A percentile compares a stretch with the other conserved stretches of the same genome.
Evolutionary conservation across 2,113 vertebrate species (phyloP).

Genomic region (Seriola quinqueradiata): DNA sequence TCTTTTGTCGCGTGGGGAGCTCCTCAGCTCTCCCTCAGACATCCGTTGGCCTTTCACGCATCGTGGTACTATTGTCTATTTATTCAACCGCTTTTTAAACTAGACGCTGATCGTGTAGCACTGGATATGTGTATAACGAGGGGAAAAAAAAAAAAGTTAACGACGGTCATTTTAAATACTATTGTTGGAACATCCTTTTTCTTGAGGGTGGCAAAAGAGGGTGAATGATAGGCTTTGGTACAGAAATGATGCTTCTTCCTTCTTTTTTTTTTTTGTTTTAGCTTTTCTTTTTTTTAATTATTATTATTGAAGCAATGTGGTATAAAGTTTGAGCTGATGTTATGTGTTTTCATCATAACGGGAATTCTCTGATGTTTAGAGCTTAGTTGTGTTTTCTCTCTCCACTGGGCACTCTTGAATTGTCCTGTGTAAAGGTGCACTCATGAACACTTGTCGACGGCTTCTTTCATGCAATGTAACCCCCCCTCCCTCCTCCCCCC

Average conservation of each 20-base stretch:
- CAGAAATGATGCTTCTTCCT: constrained; percentile 67
- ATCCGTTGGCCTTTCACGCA: constrained; percentile 79
- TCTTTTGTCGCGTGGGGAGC: constrained; percentile 54
- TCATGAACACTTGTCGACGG: constrained; percentile 84
- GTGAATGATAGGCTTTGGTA: constrained; percentile 69
- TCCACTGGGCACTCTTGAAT: constrained; percentile 85
- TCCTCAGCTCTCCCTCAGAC: constrained; percentile 42
- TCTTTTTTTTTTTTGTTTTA: constrained; percentile 46
- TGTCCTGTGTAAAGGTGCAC: constrained; percentile 86
- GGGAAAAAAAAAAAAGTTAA: neutral
- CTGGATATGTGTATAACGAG: constrained; percentile 68
- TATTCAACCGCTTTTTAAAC: constrained; percentile 78
- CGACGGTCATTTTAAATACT: constrained; percentile 63
- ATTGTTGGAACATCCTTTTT: constrained; percentile 52
- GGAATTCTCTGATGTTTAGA: constrained; percentile 83
- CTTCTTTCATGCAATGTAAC: constrained; percentile 86
- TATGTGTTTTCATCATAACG: constrained; percentile 77
- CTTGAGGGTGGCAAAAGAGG: constrained; percentile 45
- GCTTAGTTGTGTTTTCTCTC: constrained; percentile 82
- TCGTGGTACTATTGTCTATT: constrained; percentile 81
- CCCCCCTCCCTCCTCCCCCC: constrained; percentile 28
- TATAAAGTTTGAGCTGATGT: constrained; percentile 66
- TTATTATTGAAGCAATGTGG: constrained; percentile 49
- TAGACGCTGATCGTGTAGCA: constrained; percentile 75
- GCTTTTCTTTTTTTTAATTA: constrained; percentile 12